Percentiles rank a stretch among this genome's conserved stretches.
Evolutionary conservation across 2,888 invertebrate species (phyloP).

Genomic region (Criorhina ranunculi): DNA sequence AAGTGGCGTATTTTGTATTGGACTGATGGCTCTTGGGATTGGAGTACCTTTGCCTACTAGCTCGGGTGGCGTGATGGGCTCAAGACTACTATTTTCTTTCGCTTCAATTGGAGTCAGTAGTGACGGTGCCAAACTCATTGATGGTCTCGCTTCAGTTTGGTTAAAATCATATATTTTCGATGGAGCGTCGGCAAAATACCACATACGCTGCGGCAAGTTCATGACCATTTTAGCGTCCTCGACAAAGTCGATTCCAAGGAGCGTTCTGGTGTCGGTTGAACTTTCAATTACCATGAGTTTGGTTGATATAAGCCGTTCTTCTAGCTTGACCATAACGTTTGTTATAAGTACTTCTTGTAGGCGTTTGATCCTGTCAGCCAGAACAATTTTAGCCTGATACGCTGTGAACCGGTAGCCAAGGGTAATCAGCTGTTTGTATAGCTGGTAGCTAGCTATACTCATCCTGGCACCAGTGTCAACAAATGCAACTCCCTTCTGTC

Average conservation of each 20-base stretch:
- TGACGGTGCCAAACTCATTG: background rate
- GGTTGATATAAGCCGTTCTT: slow-evolving; percentile 57
- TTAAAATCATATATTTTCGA: background rate
- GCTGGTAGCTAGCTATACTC: slow-evolving; percentile 58
- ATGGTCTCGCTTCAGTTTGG: background rate
- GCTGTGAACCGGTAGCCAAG: slow-evolving; percentile 47
- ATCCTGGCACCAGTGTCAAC: slow-evolving; percentile 70
- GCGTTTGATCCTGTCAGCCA: slow-evolving; percentile 53
- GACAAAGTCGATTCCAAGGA: slow-evolving; percentile 77
- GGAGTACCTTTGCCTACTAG: too few relatives aligned
- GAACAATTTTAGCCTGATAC: slow-evolving; percentile 58
- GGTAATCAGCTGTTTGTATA: slow-evolving; percentile 50
- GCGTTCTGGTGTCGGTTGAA: slow-evolving; percentile 65
- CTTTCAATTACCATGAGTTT: slow-evolving; percentile 77
- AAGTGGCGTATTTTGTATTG: slow-evolving; percentile 5
- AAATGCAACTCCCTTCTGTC: slow-evolving; percentile 55
- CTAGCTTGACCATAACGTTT: slow-evolving; percentile 39
- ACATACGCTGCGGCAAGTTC: slow-evolving; percentile 75
- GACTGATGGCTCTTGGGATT: slow-evolving; percentile 3
- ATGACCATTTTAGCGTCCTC: slow-evolving; percentile 78
- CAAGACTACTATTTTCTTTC: too few relatives aligned
- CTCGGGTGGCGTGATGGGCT: too few relatives aligned
- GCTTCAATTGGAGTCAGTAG: too few relatives aligned
- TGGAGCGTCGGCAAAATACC: background rate
- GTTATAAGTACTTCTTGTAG: slow-evolving; percentile 50